A percentile compares a stretch with the other conserved stretches of the same genome.
phyloP scores from a whole-genome alignment of 1,140 invertebrate species.

The Orius laevigatus region DNA sequence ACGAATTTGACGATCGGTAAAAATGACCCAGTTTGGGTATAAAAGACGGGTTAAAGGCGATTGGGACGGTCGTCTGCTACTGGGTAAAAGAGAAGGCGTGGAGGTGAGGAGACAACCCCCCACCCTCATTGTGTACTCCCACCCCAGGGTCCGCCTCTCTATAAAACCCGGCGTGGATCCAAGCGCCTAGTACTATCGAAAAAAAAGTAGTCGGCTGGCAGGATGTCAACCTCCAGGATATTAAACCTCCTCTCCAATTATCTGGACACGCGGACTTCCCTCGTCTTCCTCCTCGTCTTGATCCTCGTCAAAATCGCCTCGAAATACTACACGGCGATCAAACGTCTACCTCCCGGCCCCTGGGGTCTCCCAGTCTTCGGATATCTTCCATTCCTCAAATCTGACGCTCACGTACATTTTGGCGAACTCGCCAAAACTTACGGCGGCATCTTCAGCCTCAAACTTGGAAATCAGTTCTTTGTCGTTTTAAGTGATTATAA shows the following conservation, averaged over 20 bases:
- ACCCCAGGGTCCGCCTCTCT: too few species aligned
- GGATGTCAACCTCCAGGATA: too few species aligned
- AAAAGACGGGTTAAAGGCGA: too few species aligned
- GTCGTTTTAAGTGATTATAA: slow-evolving; percentile 73
- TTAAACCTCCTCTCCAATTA: not conserved
- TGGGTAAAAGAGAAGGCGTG: too few species aligned
- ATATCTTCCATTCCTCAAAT: slow-evolving; percentile 60
- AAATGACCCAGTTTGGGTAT: too few species aligned
- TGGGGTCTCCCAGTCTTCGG: slow-evolving; percentile 69
- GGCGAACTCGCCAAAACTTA: slow-evolving; percentile 55
- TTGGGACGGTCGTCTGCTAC: too few species aligned
- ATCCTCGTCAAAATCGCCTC: not conserved
- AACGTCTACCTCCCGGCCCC: slow-evolving; percentile 61
- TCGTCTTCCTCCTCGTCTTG: not conserved
- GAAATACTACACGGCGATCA: not conserved
- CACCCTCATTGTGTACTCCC: too few species aligned
- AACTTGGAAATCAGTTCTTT: slow-evolving; percentile 60
- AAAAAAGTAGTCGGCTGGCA: too few species aligned
- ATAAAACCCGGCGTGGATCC: too few species aligned
- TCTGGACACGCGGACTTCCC: not conserved
- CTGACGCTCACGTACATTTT: slow-evolving; percentile 59
- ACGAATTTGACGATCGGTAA: too few species aligned
- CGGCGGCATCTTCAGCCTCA: slow-evolving; percentile 63
- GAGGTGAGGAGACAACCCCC: too few species aligned
- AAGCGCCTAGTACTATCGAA: too few species aligned